A percentile compares a stretch with the other conserved stretches of the same genome.
phyloP scores from a whole-genome alignment of 2,888 invertebrate species.

The Mythimna lalbum region DNA sequence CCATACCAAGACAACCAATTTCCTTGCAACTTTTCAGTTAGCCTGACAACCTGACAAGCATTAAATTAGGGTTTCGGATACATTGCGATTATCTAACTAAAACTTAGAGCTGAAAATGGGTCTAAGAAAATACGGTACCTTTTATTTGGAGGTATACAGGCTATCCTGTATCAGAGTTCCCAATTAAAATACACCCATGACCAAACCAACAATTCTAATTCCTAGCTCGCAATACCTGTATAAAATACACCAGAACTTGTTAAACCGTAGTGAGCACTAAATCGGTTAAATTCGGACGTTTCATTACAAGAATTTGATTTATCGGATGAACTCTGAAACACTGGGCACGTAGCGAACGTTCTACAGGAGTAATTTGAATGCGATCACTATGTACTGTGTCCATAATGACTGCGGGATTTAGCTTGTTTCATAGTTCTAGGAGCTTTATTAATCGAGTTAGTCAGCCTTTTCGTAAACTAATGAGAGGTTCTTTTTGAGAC shows the following conservation, averaged over 20 bases:
- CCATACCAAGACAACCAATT: no score
- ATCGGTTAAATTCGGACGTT: constrained; percentile 80
- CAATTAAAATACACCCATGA: constrained; percentile 5
- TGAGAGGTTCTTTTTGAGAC: neutral
- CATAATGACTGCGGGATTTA: constrained; percentile 42
- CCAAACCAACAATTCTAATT: constrained; percentile 55
- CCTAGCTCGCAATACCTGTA: constrained; percentile 37
- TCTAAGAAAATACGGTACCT: neutral
- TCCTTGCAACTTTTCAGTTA: no score
- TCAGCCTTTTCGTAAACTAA: neutral
- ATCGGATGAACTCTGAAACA: constrained; percentile 78
- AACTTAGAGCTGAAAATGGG: neutral
- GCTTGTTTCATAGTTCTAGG: constrained; percentile 36
- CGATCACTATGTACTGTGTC: constrained; percentile 49
- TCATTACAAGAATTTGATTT: constrained; percentile 88
- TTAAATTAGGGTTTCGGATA: no score
- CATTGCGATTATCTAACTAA: no score
- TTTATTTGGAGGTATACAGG: neutral
- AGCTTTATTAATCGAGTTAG: constrained; percentile 24
- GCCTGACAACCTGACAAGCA: no score
- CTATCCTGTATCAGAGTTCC: neutral
- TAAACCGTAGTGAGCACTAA: constrained; percentile 67
- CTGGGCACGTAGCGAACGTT: constrained; percentile 71
- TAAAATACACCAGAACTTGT: constrained; percentile 68
- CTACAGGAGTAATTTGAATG: constrained; percentile 66